A percentile compares a stretch with the other conserved stretches of the same genome.
phyloP scores from a whole-genome alignment of 1,140 invertebrate species.

The Ceratitis capitata region DNA sequence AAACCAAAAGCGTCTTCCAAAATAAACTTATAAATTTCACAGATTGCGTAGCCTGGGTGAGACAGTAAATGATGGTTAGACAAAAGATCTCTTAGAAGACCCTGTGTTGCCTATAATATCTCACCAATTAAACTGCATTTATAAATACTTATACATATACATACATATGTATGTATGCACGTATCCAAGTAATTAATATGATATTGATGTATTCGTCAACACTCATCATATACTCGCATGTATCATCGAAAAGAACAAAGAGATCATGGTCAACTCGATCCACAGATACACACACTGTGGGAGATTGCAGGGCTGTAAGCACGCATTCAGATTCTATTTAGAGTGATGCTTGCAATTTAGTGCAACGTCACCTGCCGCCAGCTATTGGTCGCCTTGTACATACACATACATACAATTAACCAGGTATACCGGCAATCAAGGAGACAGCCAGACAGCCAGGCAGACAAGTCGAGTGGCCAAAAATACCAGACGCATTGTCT shows the following conservation, averaged over 20 bases:
- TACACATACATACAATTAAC: too few species aligned
- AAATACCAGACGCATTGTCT: constrained; percentile 26
- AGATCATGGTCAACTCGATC: not conserved
- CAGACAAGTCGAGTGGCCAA: constrained; percentile 21
- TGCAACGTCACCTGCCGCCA: not conserved
- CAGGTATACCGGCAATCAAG: not conserved
- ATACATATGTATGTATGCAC: not conserved
- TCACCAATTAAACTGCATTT: too few species aligned
- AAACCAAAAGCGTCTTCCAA: too few species aligned
- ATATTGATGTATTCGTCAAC: too few species aligned
- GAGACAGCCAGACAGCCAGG: constrained; percentile 21
- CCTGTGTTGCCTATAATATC: too few species aligned
- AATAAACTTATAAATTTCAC: too few species aligned
- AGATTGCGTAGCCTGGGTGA: too few species aligned
- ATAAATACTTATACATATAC: not conserved
- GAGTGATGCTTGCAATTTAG: not conserved
- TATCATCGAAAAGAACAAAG: not conserved
- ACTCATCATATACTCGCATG: not conserved
- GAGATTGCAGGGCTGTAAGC: not conserved
- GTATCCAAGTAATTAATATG: too few species aligned
- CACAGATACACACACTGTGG: not conserved
- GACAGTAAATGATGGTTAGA: too few species aligned
- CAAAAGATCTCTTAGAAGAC: too few species aligned
- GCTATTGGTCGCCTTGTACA: not conserved
- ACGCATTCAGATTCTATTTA: not conserved